Conservation (phyloP, 53 echinoderm and acorn worm genomes). For the Echinarachnius parma region DNA sequence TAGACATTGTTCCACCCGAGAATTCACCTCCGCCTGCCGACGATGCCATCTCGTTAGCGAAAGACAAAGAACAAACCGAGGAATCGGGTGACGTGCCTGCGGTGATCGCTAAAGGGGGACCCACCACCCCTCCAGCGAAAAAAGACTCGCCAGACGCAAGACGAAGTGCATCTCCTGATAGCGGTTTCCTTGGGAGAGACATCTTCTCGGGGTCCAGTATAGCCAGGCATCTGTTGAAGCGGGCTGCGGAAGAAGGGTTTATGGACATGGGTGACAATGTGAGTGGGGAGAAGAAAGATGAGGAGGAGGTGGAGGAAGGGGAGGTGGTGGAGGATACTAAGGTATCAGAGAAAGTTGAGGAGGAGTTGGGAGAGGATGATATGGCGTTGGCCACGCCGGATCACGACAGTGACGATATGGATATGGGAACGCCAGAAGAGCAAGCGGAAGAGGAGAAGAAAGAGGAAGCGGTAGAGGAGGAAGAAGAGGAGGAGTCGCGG, state of each 20-base stretch:
- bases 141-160: not conserved
- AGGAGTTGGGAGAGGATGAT: conserved; percentile 3
- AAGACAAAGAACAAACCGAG: not conserved
- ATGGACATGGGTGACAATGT: conserved; percentile 48
- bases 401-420: conserved; percentile 35
- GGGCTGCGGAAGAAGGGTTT: conserved; percentile 49
- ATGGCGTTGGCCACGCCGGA: conserved; percentile 46
- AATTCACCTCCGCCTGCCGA: conserved; percentile 4
- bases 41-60: not conserved
- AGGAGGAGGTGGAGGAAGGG: conserved; percentile 18
- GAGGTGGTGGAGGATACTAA: conserved; percentile 17
- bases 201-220: conserved; percentile 47
- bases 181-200: conserved; percentile 16
- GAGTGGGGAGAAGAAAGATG: conserved; percentile 31
- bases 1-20: conserved; percentile 23
- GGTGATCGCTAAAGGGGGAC: not conserved
- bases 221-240: conserved; percentile 48
- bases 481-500: conserved; percentile 50
- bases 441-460: conserved; percentile 6
- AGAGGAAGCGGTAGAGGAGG: conserved; percentile 45
- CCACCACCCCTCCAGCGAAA: not conserved
- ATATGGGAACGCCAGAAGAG: conserved; percentile 27
- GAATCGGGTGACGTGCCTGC: not conserved
- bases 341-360: conserved; percentile 38
- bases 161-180: conserved; percentile 16